These are phyloP conservation scores for Zele albiditarsus DNA, from an alignment of 2,888 invertebrate genomes.

Conservation along the genomic window DNA sequence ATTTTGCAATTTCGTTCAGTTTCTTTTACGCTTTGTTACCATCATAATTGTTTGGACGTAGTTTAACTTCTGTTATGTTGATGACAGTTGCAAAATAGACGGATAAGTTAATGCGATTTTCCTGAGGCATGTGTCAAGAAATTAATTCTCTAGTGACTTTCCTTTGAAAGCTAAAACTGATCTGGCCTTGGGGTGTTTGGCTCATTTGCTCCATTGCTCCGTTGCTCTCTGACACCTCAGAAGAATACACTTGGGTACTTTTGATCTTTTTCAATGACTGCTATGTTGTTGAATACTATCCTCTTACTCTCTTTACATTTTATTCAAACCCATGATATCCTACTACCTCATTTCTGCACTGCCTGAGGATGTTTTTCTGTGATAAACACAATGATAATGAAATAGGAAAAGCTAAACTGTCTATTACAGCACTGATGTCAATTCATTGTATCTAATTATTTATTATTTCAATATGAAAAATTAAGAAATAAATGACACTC, in stretches of 20 bases:
- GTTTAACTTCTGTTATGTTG: neutral
- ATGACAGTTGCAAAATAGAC: neutral
- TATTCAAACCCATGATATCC: neutral
- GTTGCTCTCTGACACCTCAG: conserved; percentile 22
- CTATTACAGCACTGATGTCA: too few species aligned
- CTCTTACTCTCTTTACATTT: neutral
- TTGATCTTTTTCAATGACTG: conserved; percentile 36
- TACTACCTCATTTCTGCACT: too few species aligned
- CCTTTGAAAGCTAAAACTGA: conserved; percentile 21
- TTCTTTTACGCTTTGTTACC: neutral
- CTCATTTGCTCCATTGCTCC: conserved; percentile 30
- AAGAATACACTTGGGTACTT: conserved; percentile 31
- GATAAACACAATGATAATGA: too few species aligned
- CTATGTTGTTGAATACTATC: neutral
- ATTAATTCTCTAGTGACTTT: conserved; percentile 17
- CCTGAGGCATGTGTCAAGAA: conserved; percentile 21
- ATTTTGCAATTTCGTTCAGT: too few species aligned
- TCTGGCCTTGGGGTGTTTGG: conserved; percentile 35
- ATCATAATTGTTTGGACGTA: neutral
- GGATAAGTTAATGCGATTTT: conserved; percentile 6
- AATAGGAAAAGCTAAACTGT: too few species aligned
- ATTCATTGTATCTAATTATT: too few species aligned
- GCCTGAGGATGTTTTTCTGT: too few species aligned
- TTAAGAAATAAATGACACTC: too few species aligned
- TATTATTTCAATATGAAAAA: too few species aligned